Conservation (phyloP, 2,113 vertebrate genomes). For the Cyanistes caeruleus region DNA sequence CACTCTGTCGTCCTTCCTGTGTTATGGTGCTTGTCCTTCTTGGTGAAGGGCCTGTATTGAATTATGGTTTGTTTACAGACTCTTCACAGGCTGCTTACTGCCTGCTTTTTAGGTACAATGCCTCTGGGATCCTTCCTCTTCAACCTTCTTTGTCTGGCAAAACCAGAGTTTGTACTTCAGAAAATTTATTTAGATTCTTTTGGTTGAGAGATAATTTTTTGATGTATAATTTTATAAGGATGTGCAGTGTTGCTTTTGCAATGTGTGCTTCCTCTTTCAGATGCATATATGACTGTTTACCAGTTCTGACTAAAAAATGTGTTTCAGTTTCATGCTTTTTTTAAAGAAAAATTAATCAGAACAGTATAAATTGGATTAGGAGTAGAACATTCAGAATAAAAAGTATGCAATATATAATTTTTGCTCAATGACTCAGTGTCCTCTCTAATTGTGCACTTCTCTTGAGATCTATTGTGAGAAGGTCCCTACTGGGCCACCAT, state of each 20-base stretch:
- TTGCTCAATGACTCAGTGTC: not conserved
- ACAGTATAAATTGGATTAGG: not conserved
- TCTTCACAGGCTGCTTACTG: not conserved
- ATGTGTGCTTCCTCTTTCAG: not conserved
- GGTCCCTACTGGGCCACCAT: not conserved
- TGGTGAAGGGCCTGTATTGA: not conserved
- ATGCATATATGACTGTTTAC: not conserved
- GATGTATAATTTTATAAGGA: not conserved
- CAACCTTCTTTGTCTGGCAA: not conserved
- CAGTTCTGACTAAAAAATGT: not conserved
- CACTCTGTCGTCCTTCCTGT: not conserved
- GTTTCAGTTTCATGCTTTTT: not conserved
- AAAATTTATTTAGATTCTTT: not conserved
- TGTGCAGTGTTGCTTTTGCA: not conserved
- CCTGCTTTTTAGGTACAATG: not conserved
- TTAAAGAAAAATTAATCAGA: not conserved
- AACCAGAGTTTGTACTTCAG: not conserved
- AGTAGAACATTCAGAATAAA: not conserved
- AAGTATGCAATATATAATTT: not conserved
- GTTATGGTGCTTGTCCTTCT: not conserved
- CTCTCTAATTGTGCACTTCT: not conserved
- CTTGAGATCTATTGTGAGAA: not conserved
- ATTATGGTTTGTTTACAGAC: constrained; percentile 3
- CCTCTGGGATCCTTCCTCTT: not conserved
- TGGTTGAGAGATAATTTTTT: not conserved